Evolutionary conservation across 2,113 vertebrate genomes (phyloP).

Genomic region (Seriola quinqueradiata): DNA sequence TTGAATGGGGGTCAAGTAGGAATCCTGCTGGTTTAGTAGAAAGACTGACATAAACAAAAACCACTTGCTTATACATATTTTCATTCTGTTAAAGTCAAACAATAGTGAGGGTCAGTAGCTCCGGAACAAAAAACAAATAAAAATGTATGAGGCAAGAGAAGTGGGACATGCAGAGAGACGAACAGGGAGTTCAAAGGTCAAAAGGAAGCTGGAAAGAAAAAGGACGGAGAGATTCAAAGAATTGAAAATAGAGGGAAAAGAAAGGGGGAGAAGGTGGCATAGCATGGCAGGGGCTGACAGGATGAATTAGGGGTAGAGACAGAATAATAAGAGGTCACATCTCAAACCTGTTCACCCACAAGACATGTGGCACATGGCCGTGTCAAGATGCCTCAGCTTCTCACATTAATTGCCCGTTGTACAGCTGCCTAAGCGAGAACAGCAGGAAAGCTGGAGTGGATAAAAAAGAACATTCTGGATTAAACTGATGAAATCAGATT

Average conservation of each 20-base stretch:
- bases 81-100: neutral
- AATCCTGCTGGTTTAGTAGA: neutral
- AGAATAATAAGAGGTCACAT: conserved; percentile 49
- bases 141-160: neutral
- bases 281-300: conserved; percentile 38
- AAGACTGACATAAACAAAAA: neutral
- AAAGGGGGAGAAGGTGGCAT: neutral
- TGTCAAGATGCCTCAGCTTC: conserved; percentile 48
- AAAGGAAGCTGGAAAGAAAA: conserved; percentile 2
- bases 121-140: neutral
- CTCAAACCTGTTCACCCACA: conserved; percentile 47
- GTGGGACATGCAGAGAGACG: conserved; percentile 6
- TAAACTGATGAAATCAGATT: neutral
- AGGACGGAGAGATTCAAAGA: neutral
- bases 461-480: conserved; percentile 6
- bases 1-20: neutral
- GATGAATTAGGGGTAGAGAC: conserved; percentile 40
- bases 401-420: conserved; percentile 52
- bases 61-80: no score
- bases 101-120: neutral
- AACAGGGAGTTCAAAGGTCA: neutral
- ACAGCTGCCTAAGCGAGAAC: conserved; percentile 29
- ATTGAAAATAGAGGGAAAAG: neutral
- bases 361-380: conserved; percentile 56
- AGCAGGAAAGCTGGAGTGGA: neutral